Conservation (phyloP, 2,797 vertebrate genomes). For the Myotis findleyi region DNA sequence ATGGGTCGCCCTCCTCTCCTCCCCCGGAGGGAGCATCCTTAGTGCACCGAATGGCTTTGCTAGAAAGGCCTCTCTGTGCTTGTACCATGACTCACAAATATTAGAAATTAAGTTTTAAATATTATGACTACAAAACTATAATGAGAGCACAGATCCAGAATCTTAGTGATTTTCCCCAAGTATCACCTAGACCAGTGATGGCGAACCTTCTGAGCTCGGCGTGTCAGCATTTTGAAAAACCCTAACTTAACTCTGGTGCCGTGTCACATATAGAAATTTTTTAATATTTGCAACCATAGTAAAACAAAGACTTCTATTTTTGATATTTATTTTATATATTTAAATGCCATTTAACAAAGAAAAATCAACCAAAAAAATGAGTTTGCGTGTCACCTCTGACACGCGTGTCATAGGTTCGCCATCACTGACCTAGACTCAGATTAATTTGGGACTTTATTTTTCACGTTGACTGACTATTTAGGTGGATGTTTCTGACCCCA, state of each 20-base stretch:
- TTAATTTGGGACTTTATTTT: neutral
- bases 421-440: too few species aligned
- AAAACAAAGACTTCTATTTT: neutral
- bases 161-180: neutral
- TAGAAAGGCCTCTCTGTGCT: neutral
- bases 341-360: too few species aligned
- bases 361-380: too few species aligned
- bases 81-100: neutral
- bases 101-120: neutral
- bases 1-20: neutral
- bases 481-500: neutral
- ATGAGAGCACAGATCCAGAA: neutral
- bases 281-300: too few species aligned
- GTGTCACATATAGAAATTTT: too few species aligned
- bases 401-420: too few species aligned
- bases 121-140: neutral
- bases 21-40: neutral
- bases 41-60: neutral
- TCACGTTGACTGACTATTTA: neutral
- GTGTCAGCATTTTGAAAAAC: too few species aligned
- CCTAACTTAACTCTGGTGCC: too few species aligned
- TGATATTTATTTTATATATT: neutral
- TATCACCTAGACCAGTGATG: neutral
- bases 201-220: too few species aligned
- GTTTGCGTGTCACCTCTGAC: too few species aligned